A percentile compares a stretch with the other conserved stretches of the same genome.
phyloP scores from a whole-genome alignment of 2,113 vertebrate species.

The Odocoileus hemionus region DNA sequence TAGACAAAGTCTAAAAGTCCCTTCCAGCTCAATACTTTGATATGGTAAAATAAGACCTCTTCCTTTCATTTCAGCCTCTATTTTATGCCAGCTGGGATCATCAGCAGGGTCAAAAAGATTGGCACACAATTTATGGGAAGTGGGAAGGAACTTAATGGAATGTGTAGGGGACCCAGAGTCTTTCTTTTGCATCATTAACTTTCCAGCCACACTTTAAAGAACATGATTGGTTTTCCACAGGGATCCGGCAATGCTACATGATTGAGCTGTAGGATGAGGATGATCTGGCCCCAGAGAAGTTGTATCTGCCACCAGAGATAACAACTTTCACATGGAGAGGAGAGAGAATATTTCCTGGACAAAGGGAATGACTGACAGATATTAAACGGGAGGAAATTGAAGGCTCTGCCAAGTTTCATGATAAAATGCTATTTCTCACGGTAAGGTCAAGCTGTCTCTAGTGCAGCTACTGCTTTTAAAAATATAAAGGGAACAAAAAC shows the following conservation, averaged over 20 bases:
- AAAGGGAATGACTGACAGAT: constrained; percentile 67
- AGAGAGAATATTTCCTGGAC: constrained; percentile 71
- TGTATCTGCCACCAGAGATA: constrained; percentile 71
- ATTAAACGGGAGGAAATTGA: constrained; percentile 67
- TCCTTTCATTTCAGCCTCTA: neutral
- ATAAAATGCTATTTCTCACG: constrained; percentile 74
- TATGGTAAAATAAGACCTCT: neutral
- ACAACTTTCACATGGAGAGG: constrained; percentile 63
- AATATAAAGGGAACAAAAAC: constrained; percentile 40
- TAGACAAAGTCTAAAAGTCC: neutral
- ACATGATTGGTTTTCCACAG: constrained; percentile 34
- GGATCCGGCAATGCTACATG: constrained; percentile 2
- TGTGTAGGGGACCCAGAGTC: neutral
- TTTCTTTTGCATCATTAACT: constrained; percentile 28
- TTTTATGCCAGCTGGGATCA: neutral
- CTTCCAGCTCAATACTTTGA: neutral
- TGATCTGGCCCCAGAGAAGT: constrained; percentile 40
- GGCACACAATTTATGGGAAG: neutral
- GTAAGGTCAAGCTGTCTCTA: constrained; percentile 65
- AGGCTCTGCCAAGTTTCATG: constrained; percentile 67
- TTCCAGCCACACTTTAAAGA: constrained; percentile 39
- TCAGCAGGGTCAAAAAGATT: neutral
- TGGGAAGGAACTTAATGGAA: neutral
- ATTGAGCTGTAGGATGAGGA: constrained; percentile 29
- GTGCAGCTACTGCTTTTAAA: constrained; percentile 46